Base-by-base conservation (phyloP, 2,888 invertebrate species). In the Bembecia ichneumoniformis region DNA sequence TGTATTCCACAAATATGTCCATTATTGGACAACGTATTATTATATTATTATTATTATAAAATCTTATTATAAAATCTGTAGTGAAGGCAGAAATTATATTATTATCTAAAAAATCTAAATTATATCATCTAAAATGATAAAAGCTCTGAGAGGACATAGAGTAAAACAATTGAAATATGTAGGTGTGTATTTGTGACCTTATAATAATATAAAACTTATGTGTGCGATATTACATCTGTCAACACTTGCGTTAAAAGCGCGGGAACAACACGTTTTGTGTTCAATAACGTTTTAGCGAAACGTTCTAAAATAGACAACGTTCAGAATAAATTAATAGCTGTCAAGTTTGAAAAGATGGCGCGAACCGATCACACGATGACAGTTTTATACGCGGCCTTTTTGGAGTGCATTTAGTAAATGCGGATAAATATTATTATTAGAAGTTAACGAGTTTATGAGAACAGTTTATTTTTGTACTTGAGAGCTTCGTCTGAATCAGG, bases 391-490 rank as follows among this genome's bases (percentile, higher is more conserved):
- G 56, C 63, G 56, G 64, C 75, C 75, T 76, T 81, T 70, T 82
- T 77, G 70, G 60, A 79, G 76, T 82, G 76, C 83, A 84, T 86
- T 86, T 81, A 69, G 79, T 83, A 82, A 82, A 83, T 68, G 77
- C 70, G 76, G 80, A 80, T 82, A 84, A 84, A 83, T 78, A 82
- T 84, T 28, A 28, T 83, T 83, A 84, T 77, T 68, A 63, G 49
- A 52, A 63, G 75, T 73, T 79, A 75, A 66, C 60, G 58, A 61
- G 63, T 56, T 65, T 69, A 71, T 71, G 68, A 70, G 67, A 66
- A 51, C 49, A 51, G 73, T 74, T 77, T 80, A 80, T 81, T 79
- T 77, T 75, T 55, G 71, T 67, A 63, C 51, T 54, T 58, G 57
- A 66, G 55, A 62, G 64, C 58, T 57, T 61, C 56, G 58, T 61